Base-by-base conservation (phyloP, 2,797 vertebrate species). In the Phaenicophaeus curvirostris region DNA sequence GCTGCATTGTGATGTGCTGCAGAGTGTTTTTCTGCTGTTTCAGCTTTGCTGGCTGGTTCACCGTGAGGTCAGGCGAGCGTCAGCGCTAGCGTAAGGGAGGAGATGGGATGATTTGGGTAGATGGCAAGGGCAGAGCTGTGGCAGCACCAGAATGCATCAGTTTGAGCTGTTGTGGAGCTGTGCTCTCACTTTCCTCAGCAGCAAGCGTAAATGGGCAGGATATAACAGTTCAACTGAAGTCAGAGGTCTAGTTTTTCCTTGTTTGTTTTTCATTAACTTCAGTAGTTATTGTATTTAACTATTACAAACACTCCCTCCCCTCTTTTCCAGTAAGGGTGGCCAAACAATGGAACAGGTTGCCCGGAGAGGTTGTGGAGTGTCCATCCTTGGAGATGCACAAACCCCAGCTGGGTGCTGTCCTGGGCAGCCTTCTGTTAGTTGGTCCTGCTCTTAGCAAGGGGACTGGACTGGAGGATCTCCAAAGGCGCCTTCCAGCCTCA, bases 21-120 rank as follows among this genome's bases (percentile, higher is more conserved):
- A 88, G 80, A 91, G 88, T 80, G 90, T 21, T 93, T 73, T 85
- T 63, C 62, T 94, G 83, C 76, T 84, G 73, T 44, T 94, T 67
- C 35, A 81, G 88, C 90, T 86, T 90, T 85, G 59, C 63, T 81
- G 48, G 80, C 88, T 88, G 83, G 66, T 93, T 96, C 77, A 41
- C 8, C 0, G 6, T 44, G 55, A 74, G 94, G 84, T 87, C 77
- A 90, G 48, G 69, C 62, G 59, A 81, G 62, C n/a, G n/a, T n/a
- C n/a, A n/a, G n/a, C 55, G 74, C 21, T 67, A 72, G 55, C 2
- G 2, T 23, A 68, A 53, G n/a, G 62, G 74, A 85, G 50, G 75
- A 93, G 72, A 51, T 53, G 68, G 44, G 63, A 59, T n/a, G 39
- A 66, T 65, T 2, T 21, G 80, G 20, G 41, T 57, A 65, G 72